These are phyloP conservation scores for Miltochrista miniata DNA, from an alignment of 2,888 invertebrate genomes.

Conservation along the genomic window DNA sequence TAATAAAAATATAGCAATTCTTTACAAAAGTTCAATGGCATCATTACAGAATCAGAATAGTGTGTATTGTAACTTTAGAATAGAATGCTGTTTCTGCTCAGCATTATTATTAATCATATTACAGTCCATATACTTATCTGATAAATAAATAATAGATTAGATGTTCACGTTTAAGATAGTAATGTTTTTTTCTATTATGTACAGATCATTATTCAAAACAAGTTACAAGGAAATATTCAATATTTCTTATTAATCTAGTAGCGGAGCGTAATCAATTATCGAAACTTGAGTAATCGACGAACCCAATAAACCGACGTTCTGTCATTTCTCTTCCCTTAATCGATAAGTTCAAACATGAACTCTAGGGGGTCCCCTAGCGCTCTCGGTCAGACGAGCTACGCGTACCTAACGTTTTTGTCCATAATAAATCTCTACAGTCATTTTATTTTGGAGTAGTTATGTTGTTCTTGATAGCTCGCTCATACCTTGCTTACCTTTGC, in stretches of 20 bases:
- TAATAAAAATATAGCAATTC: constrained; percentile 12
- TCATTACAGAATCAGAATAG: constrained; percentile 30
- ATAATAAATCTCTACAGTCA: constrained; percentile 65
- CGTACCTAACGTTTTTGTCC: constrained; percentile 61
- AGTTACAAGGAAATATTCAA: constrained; percentile 56
- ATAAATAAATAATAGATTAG: constrained; percentile 31
- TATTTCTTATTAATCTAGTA: constrained; percentile 78
- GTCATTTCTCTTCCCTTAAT: constrained; percentile 82
- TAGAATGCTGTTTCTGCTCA: background rate
- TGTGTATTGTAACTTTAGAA: too few relatives aligned
- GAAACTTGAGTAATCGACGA: constrained; percentile 77
- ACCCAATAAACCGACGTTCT: constrained; percentile 74
- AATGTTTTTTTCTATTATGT: constrained; percentile 37
- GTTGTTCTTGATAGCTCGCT: constrained; percentile 31
- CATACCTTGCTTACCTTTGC: constrained; percentile 36
- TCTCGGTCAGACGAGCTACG: constrained; percentile 47
- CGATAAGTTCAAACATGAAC: constrained; percentile 79
- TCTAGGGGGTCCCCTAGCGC: constrained; percentile 73
- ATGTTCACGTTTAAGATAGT: constrained; percentile 35
- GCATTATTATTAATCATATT: too few relatives aligned
- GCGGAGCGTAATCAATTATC: constrained; percentile 78
- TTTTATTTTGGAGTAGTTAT: constrained; percentile 46
- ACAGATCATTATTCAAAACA: constrained; percentile 53
- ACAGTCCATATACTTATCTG: constrained; percentile 25
- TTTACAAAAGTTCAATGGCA: constrained; percentile 29